These are phyloP conservation scores for Halcyon badia DNA, from an alignment of 2,797 vertebrate species.

Conservation along the genomic window DNA sequence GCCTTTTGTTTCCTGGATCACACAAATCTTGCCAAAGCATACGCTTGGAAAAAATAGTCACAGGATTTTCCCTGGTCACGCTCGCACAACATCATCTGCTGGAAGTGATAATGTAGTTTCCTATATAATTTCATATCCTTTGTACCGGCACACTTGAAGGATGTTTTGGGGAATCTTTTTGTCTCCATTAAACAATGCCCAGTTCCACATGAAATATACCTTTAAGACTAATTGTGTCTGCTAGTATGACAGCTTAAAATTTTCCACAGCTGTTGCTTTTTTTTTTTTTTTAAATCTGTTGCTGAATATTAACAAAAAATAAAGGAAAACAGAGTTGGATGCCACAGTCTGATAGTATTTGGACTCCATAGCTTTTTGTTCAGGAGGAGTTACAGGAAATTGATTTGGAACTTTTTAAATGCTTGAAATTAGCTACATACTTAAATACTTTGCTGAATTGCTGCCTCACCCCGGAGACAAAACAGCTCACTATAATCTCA, in stretches of 20 bases:
- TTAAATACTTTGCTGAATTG: slow-evolving; percentile 24
- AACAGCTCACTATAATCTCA: slow-evolving; percentile 1
- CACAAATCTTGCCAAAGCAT: neutral
- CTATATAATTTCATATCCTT: neutral
- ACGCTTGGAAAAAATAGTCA: neutral
- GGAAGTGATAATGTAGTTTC: neutral
- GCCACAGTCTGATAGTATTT: neutral
- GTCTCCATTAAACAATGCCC: neutral
- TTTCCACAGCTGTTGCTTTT: neutral
- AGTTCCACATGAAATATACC: neutral
- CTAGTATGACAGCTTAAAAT: neutral
- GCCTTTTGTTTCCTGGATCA: neutral
- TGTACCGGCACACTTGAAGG: neutral
- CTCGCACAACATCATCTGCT: neutral
- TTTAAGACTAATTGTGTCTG: neutral
- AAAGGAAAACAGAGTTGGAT: neutral
- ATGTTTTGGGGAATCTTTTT: neutral
- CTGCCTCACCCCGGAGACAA: neutral
- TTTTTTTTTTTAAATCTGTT: neutral
- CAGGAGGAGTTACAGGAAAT: neutral
- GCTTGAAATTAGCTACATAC: neutral
- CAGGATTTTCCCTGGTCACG: neutral
- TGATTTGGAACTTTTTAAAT: neutral
- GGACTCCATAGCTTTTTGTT: neutral
- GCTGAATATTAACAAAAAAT: neutral